Evolutionary conservation across 2,113 vertebrate genomes (phyloP), one percentile per base, ranked within the genome.

Genomic region (Syngnathus scovelli): DNA sequence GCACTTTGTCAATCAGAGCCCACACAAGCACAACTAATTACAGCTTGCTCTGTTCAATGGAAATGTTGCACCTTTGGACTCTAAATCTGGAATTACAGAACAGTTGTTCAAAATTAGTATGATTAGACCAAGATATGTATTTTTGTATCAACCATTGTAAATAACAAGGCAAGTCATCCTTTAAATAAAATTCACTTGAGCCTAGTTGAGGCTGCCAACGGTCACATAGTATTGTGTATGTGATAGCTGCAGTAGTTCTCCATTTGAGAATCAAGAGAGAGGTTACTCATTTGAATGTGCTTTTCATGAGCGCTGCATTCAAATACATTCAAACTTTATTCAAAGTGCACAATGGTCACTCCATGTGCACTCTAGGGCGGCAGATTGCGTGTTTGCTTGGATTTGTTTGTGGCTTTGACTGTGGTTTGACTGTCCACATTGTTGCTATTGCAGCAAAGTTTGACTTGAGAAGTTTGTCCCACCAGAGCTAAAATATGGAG

Each of bases 321-420:
- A 85, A 87, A 86, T 66, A 61, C 71, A 83, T 81, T 76, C 75
- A 87, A 88, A 84, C 9, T 19, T 7, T 76, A 87, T 87, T 83
- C 74, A 89, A 87, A 88, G 68, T 55, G 37, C 48, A 33, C 44
- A 46, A 55, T 81, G 80, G 78, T 77, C 15, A 72, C 72, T 79
- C 72, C 54, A 69, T 37, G 72, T 69, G 61, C 61, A 72, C 67
- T 60, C 72, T 70, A 38, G 70, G 73, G 23, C 39, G 13, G 5
- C 69, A 79, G 78, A 68, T 72, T 5, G 61, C 67, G 69, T 77
- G 70, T 74, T 81, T 36, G 33, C 65, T 66, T 61, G 74, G 64
- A 71, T 86, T 84, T 89, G 83, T 67, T 82, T 83, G 66, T 63
- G 75, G 77, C 65, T 73, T 67, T 55, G 66, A 51, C 68, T 5